Evolutionary conservation across 35 echinoderm and acorn worm species (phyloP).

Genomic region (Chiridota heheva): DNA sequence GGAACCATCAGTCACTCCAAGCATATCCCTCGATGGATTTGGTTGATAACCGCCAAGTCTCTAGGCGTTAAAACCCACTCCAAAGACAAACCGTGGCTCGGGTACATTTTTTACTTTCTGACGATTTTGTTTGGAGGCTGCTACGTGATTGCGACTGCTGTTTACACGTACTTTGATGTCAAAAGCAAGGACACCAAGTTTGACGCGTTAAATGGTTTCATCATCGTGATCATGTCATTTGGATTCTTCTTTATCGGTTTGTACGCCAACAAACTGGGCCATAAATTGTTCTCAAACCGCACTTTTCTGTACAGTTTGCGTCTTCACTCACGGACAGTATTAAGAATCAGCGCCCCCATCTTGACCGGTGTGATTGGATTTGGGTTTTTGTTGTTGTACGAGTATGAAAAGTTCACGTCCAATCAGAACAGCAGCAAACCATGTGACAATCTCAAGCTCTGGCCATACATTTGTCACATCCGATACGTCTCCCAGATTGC

Average conservation of each 20-base stretch:
- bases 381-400: conserved; percentile 66
- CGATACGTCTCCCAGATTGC: conserved; percentile 55
- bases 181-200: conserved; percentile 61
- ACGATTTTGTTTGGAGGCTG: conserved; percentile 42
- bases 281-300: conserved; percentile 71
- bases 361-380: conserved; percentile 32
- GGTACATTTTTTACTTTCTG: conserved; percentile 55
- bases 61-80: conserved; percentile 76
- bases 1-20: conserved; percentile 52
- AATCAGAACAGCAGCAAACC: background rate
- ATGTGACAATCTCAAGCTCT: conserved; percentile 45
- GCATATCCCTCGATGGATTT: conserved; percentile 74
- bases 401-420: conserved; percentile 36
- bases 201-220: conserved; percentile 74
- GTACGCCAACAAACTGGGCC: conserved; percentile 75
- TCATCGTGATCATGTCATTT: conserved; percentile 70
- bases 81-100: conserved; percentile 65
- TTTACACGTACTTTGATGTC: conserved; percentile 74
- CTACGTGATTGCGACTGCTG: conserved; percentile 46
- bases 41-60: conserved; percentile 75
- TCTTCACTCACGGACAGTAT: conserved; percentile 77
- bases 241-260: conserved; percentile 61
- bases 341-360: conserved; percentile 67
- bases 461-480: conserved; percentile 61
- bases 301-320: conserved; percentile 71